Evolutionary conservation across 2,113 vertebrate genomes (phyloP), one percentile per base, ranked within the genome.

Genomic region (Pagrus major): DNA sequence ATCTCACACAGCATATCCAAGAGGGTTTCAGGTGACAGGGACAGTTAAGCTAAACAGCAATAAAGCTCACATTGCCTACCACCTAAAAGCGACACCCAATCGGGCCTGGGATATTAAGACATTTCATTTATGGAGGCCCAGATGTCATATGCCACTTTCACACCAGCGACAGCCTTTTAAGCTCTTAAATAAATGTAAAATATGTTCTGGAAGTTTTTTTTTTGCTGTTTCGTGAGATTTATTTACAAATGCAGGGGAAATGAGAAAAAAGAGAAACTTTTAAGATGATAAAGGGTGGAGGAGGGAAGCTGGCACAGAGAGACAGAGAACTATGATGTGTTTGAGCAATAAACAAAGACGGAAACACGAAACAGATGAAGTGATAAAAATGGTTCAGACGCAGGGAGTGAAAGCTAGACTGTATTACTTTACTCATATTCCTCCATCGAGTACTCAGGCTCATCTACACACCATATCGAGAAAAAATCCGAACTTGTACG

Each of bases 1-100:
- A 85, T 88, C 74, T 71, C 54, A 59, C 23, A 9, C 35, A 14
- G 47, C 44, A 9, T 10, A 52, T 88, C 66, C 31, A 33, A 41
- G 37, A 9, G 44, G 51, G 85, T 84, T 81, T 89, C 79, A 77
- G 74, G 47, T 89, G 72, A 71, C 78, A 0, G 73, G 52, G 59
- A 81, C 83, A 71, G 77, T 85, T 79, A 84, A 88, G 56, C 80
- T 83, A 75, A 78, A 81, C 76, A 85, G 83, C 68, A 85, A 74
- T 82, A 84, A 73, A 81, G 73, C 70, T 88, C 33, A 15, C 25
- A 42, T 78, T 75, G 71, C 78, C n/a, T n/a, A 76, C 71, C 55
- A 77, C 73, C 41, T n/a, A 61, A 74, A 41, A 31, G 65, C 16
- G 70, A 75, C 76, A 84, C 60, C 39, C 42, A 54, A 86, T 75